Evolutionary conservation across 2,888 invertebrate species (phyloP).

Genomic region (Synanthedon andrenaeformis): DNA sequence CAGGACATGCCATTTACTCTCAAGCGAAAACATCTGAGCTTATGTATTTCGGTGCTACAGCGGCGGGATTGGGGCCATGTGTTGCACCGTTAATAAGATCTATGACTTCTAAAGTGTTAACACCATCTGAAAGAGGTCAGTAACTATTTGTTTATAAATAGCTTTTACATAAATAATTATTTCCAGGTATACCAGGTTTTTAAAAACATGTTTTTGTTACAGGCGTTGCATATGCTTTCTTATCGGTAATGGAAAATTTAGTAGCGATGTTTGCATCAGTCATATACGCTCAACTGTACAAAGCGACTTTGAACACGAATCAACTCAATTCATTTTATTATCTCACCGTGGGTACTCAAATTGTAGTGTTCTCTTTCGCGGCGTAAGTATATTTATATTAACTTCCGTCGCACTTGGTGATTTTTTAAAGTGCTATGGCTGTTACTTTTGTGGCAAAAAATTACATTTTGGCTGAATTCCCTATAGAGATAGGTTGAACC

Average conservation of each 20-base stretch:
- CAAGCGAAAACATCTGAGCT: slow-evolving; percentile 64
- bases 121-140: slow-evolving; percentile 76
- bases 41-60: slow-evolving; percentile 79
- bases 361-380: slow-evolving; percentile 73
- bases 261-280: slow-evolving; percentile 81
- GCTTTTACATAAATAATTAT: not conserved
- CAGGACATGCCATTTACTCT: slow-evolving; percentile 77
- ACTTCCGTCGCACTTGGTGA: slow-evolving; percentile 25
- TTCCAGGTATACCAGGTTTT: not conserved
- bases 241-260: slow-evolving; percentile 85
- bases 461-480: too few relatives aligned
- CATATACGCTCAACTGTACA: slow-evolving; percentile 80
- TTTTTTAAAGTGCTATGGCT: not conserved
- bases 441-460: too few relatives aligned
- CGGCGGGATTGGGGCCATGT: slow-evolving; percentile 82
- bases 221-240: slow-evolving; percentile 82
- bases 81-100: slow-evolving; percentile 85
- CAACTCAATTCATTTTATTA: slow-evolving; percentile 75
- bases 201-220: slow-evolving; percentile 14
- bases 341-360: slow-evolving; percentile 78
- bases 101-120: slow-evolving; percentile 83
- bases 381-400: slow-evolving; percentile 71
- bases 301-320: slow-evolving; percentile 70
- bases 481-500: too few relatives aligned
- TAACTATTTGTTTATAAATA: not conserved